Base-by-base conservation (phyloP, 2,888 invertebrate species). In the Cylloceria caligata region DNA sequence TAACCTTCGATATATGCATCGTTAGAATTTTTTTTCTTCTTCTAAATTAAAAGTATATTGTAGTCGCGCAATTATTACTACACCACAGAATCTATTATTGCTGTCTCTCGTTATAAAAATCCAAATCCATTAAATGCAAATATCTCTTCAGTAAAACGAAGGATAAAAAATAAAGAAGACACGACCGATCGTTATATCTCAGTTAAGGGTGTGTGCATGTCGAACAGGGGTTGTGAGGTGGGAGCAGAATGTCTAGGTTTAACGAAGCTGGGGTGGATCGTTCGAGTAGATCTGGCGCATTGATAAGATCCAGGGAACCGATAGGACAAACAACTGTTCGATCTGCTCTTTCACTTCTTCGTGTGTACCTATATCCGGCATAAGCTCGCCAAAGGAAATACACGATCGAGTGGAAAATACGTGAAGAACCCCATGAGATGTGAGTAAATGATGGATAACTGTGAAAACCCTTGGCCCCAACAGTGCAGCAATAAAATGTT, bases 191-290 rank as follows among this genome's bases (percentile, higher is more conserved):
- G 71, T 76, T 76, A 81, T 42, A 47, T 34, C 42, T 65, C 30
- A 57, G 57, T 81, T 67, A 71, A 71, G 80, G 57, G 71, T 16
- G 60, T 52, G 69, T 52, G 60, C 62, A 65, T 68, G 72, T 68
- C 76, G 42, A 73, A 77, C 72, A 55, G 62, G 45, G 52, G 39
- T 55, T 19, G 42, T 45, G 34, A 65, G 42, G 39, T 60, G 60
- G 42, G 62, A 45, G 52, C 62, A 21, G 68, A 68, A 77, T 81
- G 62, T 73, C 52, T 72, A 52, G 68, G 69, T 81, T 81, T 73
- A 77, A 77, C 73, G 77, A 81, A 81, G 65, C 24, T 4, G 62
- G 72, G 47, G 34, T 16, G 24, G 11, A 24, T 36, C 52, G 69
- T 21, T 39, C 42, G 69, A 55, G 55, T 27, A 21, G 55, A 69